phyloP scores from a whole-genome alignment of 2,888 invertebrate genomes.

The Synergus laeviventris region DNA sequence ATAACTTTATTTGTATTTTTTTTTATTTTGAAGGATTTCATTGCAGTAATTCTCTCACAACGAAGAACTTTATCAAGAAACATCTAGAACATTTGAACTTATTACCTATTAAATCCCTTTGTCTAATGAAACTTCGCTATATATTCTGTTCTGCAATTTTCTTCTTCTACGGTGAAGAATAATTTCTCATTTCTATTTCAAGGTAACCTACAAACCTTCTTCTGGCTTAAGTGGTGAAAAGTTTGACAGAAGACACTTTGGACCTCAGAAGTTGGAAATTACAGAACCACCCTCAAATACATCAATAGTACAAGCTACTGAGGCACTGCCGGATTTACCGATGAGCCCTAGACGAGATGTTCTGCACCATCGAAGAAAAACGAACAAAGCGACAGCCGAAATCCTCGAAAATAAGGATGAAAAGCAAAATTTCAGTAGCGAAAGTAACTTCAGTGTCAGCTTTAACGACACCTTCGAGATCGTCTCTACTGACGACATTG shows the following conservation, averaged over 20 bases:
- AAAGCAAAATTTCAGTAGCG: constrained; percentile 11
- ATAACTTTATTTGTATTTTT: no score
- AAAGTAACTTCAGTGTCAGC: constrained; percentile 26
- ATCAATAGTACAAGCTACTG: constrained; percentile 37
- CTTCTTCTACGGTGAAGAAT: background rate
- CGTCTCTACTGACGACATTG: constrained; percentile 13
- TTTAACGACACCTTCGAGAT: constrained; percentile 24
- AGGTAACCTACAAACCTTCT: constrained; percentile 59
- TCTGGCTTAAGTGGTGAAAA: constrained; percentile 62
- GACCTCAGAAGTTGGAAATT: constrained; percentile 61
- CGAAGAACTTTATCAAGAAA: background rate
- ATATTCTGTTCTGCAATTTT: background rate
- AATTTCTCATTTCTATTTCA: background rate
- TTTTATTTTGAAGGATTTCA: no score
- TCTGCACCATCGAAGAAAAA: constrained; percentile 57
- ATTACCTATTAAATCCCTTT: no score
- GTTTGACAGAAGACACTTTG: constrained; percentile 70
- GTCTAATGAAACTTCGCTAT: background rate
- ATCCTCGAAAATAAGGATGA: constrained; percentile 27
- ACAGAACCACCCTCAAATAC: constrained; percentile 45
- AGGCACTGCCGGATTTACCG: constrained; percentile 59
- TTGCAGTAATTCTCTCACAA: no score
- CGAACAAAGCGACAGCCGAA: constrained; percentile 32
- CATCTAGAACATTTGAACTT: no score
- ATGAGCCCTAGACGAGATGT: constrained; percentile 64